These are phyloP conservation scores for Parnassius orleans DNA, from an alignment of 2,888 invertebrate genomes.

Conservation along the genomic window DNA sequence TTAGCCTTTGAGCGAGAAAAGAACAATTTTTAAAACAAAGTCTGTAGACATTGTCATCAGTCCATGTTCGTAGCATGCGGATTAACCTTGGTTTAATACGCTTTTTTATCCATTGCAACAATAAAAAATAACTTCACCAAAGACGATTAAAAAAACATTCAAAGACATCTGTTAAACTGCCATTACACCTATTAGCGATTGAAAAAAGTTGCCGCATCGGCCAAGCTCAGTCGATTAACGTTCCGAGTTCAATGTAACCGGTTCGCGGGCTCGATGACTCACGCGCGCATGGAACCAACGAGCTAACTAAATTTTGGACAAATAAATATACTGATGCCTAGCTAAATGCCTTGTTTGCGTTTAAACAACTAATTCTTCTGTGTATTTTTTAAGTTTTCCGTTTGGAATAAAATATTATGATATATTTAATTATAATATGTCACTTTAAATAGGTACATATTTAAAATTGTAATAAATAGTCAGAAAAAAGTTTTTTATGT, in stretches of 20 bases:
- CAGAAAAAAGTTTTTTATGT: no score
- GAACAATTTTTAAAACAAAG: no score
- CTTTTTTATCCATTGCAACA: no score
- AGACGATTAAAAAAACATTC: conserved; percentile 1
- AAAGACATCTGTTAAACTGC: conserved; percentile 2
- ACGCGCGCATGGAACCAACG: conserved; percentile 22
- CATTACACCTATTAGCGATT: conserved; percentile 15
- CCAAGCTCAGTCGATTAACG: conserved; percentile 25
- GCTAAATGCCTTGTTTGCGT: conserved; percentile 8
- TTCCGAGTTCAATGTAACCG: conserved; percentile 48
- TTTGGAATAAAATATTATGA: no score
- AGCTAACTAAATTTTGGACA: conserved; percentile 16
- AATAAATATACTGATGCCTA: conserved; percentile 3
- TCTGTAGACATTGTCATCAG: no score
- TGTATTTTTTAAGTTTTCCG: neutral
- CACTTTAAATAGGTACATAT: no score
- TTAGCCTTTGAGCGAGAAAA: no score
- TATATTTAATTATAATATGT: no score
- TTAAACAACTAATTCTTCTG: conserved; percentile 2
- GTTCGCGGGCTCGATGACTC: conserved; percentile 27
- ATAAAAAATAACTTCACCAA: neutral
- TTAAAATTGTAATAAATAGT: no score
- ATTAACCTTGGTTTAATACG: no score
- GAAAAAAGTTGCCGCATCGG: conserved; percentile 30
- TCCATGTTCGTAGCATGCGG: no score